A percentile compares a stretch with the other conserved stretches of the same genome.
phyloP scores from a whole-genome alignment of 2,113 vertebrate species.

The Trachemys scripta region DNA sequence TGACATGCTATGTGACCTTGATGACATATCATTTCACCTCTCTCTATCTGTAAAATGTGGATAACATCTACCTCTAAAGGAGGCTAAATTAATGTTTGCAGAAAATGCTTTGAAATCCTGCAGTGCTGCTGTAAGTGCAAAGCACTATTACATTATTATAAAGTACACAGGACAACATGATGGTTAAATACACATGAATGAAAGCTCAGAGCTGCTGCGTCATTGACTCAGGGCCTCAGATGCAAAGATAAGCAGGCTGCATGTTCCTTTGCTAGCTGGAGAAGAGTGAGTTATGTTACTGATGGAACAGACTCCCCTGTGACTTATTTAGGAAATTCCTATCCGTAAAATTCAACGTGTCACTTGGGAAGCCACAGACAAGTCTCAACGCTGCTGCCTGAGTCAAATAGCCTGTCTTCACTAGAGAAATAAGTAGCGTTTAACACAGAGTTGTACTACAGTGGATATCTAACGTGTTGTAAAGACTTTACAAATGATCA shows the following conservation, averaged over 20 bases:
- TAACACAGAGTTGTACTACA: not conserved
- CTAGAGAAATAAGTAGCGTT: not conserved
- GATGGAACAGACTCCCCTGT: not conserved
- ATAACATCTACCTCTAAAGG: not conserved
- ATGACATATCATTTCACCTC: not conserved
- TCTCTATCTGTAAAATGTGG: not conserved
- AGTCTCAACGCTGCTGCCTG: not conserved
- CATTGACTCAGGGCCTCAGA: not conserved
- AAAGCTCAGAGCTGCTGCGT: not conserved
- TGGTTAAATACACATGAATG: not conserved
- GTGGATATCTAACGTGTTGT: not conserved
- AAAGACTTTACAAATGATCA: not conserved
- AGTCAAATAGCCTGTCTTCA: not conserved
- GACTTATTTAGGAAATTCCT: not conserved
- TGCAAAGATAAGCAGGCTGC: not conserved
- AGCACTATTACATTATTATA: not conserved
- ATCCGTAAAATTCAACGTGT: not conserved
- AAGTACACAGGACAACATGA: not conserved
- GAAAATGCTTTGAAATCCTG: not conserved
- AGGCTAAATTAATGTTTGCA: not conserved
- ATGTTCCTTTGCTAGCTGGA: not conserved
- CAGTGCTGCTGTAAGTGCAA: not conserved
- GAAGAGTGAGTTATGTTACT: not conserved
- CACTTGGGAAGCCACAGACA: not conserved
- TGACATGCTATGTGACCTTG: not conserved